Evolutionary conservation across 2,113 vertebrate genomes (phyloP).

Genomic region (Mionectes macconnelli): DNA sequence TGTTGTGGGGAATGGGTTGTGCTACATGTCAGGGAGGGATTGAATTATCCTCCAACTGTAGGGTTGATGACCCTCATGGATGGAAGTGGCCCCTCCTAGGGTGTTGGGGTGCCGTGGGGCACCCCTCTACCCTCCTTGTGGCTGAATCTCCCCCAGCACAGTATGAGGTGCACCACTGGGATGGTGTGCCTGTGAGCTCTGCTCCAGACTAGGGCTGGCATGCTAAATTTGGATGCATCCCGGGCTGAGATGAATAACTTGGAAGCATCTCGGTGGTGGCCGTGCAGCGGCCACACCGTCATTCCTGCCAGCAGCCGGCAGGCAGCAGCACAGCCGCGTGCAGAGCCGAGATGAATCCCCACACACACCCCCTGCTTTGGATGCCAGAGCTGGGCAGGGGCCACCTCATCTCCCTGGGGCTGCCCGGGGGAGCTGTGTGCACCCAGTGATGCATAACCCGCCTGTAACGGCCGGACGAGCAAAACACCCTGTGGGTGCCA

Average conservation of each 20-base stretch:
- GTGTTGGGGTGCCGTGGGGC: rapidly evolving
- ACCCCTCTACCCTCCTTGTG: neutral
- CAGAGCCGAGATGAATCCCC: neutral
- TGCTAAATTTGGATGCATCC: neutral
- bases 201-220: neutral
- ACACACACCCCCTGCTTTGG: rapidly evolving
- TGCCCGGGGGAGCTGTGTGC: neutral
- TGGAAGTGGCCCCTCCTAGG: neutral
- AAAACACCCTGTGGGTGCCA: neutral
- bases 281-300: rapidly evolving
- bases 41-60: neutral
- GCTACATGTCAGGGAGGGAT: neutral
- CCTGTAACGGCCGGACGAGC: neutral
- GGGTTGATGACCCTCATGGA: neutral
- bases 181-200: neutral
- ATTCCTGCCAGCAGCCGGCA: neutral
- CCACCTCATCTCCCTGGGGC: neutral
- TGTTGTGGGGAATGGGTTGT: rapidly evolving
- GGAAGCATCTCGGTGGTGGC: neutral
- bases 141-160: rapidly evolving
- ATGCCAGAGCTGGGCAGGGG: neutral
- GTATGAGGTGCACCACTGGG: rapidly evolving
- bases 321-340: neutral
- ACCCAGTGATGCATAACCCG: neutral
- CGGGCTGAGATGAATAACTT: neutral